These are phyloP conservation scores for Coelogynopora nodosa DNA, from an alignment of 2,888 invertebrate genomes.

Conservation along the genomic window DNA sequence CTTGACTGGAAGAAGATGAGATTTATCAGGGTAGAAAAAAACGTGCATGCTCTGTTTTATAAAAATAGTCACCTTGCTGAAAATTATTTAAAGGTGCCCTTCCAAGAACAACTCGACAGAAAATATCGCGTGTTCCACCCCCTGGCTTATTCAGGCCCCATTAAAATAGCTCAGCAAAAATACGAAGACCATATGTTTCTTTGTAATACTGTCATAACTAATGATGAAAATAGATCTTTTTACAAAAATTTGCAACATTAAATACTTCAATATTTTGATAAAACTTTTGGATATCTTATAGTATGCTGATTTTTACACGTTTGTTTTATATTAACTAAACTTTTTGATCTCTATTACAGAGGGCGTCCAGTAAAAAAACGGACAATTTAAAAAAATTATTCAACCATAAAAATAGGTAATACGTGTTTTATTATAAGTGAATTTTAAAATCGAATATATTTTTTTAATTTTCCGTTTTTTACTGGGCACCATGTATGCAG, in stretches of 20 bases:
- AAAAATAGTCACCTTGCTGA: conserved; percentile 29
- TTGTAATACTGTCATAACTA: conserved; percentile 5
- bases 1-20: conserved; percentile 34
- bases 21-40: conserved; percentile 6
- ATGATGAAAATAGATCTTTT: conserved; percentile 32
- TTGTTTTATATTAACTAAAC: no score
- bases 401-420: no score
- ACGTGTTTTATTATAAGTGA: no score
- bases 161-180: background rate
- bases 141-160: conserved; percentile 8
- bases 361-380: no score
- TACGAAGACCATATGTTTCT: conserved; percentile 24
- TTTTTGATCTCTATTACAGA: no score
- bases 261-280: background rate
- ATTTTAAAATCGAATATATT: no score
- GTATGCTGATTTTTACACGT: background rate
- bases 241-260: conserved; percentile 26
- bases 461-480: no score
- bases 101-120: conserved; percentile 30
- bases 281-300: background rate
- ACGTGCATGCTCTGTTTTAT: conserved; percentile 32
- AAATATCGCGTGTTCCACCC: conserved; percentile 21
- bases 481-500: no score
- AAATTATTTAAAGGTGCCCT: conserved; percentile 8
- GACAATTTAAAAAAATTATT: no score